phyloP scores from a whole-genome alignment of 2,888 invertebrate genomes.

The Cephonodes hylas region DNA sequence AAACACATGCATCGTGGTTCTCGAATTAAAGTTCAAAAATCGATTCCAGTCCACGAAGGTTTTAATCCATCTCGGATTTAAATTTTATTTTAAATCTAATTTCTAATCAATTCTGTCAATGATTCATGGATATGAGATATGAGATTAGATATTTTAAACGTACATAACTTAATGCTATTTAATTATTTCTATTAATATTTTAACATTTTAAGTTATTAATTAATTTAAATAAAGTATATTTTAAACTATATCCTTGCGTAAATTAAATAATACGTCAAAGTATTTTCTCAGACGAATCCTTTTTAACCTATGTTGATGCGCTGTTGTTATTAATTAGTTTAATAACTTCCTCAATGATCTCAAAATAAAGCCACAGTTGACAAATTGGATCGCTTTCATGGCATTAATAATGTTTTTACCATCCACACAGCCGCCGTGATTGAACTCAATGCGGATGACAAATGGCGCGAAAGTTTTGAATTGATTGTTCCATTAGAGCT shows the following conservation, averaged over 20 bases:
- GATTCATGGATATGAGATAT: not conserved
- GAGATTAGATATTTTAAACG: too few species aligned
- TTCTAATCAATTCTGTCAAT: not conserved
- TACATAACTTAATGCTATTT: not conserved
- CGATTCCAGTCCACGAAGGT: not conserved
- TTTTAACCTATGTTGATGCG: not conserved
- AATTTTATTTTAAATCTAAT: not conserved
- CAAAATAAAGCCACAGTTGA: conserved; percentile 1
- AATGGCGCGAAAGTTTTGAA: conserved; percentile 38
- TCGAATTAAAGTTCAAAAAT: not conserved
- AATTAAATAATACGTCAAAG: not conserved
- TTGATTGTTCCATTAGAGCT: conserved; percentile 36
- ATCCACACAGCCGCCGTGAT: conserved; percentile 19
- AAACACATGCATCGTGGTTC: not conserved
- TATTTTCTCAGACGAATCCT: not conserved
- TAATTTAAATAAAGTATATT: too few species aligned
- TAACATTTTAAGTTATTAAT: too few species aligned
- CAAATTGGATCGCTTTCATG: conserved; percentile 15
- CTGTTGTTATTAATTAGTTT: not conserved
- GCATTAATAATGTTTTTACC: conserved; percentile 25
- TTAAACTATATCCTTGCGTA: too few species aligned
- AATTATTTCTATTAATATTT: too few species aligned
- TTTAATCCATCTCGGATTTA: too few species aligned
- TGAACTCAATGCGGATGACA: conserved; percentile 20
- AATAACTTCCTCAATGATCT: not conserved